phyloP scores from a whole-genome alignment of 2,113 vertebrate species.

The Syrmaticus mikado region DNA sequence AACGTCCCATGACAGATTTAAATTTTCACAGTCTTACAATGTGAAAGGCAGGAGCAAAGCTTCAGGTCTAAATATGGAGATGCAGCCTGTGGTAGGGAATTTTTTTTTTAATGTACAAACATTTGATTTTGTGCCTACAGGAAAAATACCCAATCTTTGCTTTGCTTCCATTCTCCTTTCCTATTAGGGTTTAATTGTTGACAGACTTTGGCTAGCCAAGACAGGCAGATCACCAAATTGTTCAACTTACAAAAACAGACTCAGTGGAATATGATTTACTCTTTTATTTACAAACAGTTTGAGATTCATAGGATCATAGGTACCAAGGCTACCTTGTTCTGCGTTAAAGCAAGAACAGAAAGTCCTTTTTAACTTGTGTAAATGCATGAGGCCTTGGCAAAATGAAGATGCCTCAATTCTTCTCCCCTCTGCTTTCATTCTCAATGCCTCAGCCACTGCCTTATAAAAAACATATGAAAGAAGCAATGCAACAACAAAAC shows the following conservation, averaged over 20 bases:
- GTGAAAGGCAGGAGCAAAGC: neutral
- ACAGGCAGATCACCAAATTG: neutral
- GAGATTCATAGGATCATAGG: neutral
- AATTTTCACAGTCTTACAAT: neutral
- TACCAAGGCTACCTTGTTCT: neutral
- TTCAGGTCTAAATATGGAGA: neutral
- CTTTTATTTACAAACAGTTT: neutral
- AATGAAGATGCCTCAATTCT: neutral
- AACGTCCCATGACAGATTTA: neutral
- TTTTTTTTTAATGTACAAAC: neutral
- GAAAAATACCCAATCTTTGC: neutral
- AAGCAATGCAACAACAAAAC: conserved; percentile 68
- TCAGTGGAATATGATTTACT: neutral
- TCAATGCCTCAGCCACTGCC: conserved; percentile 46
- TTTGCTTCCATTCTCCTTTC: neutral
- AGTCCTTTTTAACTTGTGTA: neutral
- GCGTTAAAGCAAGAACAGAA: neutral
- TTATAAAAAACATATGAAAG: conserved; percentile 76
- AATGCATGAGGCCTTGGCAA: neutral
- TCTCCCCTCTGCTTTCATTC: neutral
- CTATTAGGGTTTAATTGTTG: neutral
- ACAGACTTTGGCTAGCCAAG: neutral
- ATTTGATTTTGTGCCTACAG: neutral
- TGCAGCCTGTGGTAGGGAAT: fast-evolving
- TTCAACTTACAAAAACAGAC: neutral